Conservation (phyloP, 2,888 invertebrate genomes). For the Mythimna albipuncta region DNA sequence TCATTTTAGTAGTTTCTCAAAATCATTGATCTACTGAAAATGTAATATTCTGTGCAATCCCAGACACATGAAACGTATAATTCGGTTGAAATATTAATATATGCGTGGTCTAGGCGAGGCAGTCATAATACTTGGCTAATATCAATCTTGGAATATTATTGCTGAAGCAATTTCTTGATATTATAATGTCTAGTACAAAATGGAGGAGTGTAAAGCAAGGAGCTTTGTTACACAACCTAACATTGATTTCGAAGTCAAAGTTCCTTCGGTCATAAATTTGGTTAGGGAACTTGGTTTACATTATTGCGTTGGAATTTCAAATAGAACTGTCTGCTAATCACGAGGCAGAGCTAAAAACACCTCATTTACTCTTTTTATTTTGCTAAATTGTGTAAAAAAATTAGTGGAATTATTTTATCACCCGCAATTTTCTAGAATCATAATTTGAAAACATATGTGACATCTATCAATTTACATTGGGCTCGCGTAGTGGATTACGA, state of each 20-base stretch:
- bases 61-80: slow-evolving; percentile 30
- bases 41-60: not conserved
- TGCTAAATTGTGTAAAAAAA: too few relatives aligned
- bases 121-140: slow-evolving; percentile 38
- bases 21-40: not conserved
- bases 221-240: not conserved
- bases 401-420: too few relatives aligned
- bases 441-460: too few relatives aligned
- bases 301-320: too few relatives aligned
- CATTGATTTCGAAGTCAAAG: not conserved
- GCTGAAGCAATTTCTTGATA: slow-evolving; percentile 30
- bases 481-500: too few relatives aligned
- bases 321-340: not conserved
- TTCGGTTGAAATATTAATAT: slow-evolving; percentile 58
- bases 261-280: not conserved
- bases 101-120: slow-evolving; percentile 42
- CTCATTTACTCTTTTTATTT: too few relatives aligned
- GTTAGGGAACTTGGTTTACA: not conserved
- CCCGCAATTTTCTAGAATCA: too few relatives aligned
- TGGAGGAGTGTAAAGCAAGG: not conserved
- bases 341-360: not conserved
- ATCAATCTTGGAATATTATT: slow-evolving; percentile 52
- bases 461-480: too few relatives aligned
- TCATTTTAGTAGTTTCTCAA: not conserved
- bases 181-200: slow-evolving; percentile 11